phyloP scores from a whole-genome alignment of 1,140 invertebrate genomes.

The Drosophila tristis region DNA sequence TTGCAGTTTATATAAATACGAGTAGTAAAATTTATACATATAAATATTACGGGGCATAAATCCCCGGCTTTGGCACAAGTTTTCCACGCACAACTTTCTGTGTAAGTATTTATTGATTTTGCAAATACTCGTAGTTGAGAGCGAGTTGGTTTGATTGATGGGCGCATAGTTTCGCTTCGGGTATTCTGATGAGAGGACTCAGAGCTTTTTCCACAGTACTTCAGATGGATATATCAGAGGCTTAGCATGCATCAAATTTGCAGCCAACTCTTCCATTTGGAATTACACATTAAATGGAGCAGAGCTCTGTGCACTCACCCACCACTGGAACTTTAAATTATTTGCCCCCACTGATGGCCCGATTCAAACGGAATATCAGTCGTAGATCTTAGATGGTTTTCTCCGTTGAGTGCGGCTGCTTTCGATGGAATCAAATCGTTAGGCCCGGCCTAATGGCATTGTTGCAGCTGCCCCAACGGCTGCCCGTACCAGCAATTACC shows the following conservation, averaged over 20 bases:
- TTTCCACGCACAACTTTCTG: conserved; percentile 63
- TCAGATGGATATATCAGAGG: conserved; percentile 16
- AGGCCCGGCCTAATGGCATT: conserved; percentile 41
- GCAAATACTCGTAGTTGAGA: conserved; percentile 55
- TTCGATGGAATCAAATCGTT: conserved; percentile 27
- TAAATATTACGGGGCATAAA: conserved; percentile 33
- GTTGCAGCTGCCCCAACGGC: conserved; percentile 34
- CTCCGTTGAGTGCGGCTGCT: conserved; percentile 32
- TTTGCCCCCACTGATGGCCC: conserved; percentile 16
- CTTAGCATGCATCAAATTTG: conserved; percentile 3
- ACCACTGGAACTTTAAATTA: neutral
- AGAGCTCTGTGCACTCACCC: no score
- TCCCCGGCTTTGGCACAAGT: conserved; percentile 42
- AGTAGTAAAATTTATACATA: conserved; percentile 12
- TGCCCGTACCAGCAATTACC: conserved; percentile 57
- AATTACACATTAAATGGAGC: no score
- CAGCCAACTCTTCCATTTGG: no score
- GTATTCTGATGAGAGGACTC: conserved; percentile 35
- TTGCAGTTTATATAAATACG: conserved; percentile 21
- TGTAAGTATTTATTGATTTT: conserved; percentile 74
- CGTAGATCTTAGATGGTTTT: conserved; percentile 1
- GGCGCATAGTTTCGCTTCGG: conserved; percentile 29
- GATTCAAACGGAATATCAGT: conserved; percentile 30
- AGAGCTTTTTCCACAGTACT: conserved; percentile 3
- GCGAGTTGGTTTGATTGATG: conserved; percentile 70